These are phyloP conservation scores for Cryptoblepharus egeriae DNA, from an alignment of 2,797 vertebrate genomes.

Conservation along the genomic window DNA sequence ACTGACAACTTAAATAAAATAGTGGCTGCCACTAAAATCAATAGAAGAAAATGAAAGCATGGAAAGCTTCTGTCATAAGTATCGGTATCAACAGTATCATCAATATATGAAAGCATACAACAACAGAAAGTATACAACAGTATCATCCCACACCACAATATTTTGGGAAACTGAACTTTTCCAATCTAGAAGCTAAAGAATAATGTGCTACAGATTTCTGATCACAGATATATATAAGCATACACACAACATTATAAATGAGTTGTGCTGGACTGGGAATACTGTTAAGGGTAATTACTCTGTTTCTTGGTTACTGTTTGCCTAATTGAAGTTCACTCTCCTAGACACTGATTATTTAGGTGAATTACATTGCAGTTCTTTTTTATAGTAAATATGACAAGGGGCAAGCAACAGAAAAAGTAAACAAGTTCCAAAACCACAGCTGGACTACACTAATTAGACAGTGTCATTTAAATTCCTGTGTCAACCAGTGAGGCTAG, in stretches of 20 bases:
- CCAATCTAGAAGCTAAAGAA: not conserved
- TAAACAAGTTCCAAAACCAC: not conserved
- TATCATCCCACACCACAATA: not conserved
- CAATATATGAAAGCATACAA: too few species aligned
- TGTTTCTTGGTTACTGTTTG: not conserved
- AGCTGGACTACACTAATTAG: not conserved
- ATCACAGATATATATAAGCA: not conserved
- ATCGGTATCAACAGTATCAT: too few species aligned
- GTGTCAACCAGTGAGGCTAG: not conserved
- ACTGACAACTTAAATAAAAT: not conserved
- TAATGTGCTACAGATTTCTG: not conserved
- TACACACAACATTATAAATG: not conserved
- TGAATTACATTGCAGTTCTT: not conserved
- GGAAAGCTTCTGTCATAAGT: not conserved
- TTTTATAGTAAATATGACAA: not conserved
- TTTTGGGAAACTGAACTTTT: not conserved
- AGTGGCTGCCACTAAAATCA: not conserved
- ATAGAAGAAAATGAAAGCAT: not conserved
- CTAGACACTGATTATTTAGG: not conserved
- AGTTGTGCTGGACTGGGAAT: not conserved
- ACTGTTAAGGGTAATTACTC: not conserved
- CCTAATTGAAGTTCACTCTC: not conserved
- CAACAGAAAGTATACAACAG: too few species aligned
- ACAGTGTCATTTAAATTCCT: not conserved
- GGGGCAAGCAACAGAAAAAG: not conserved